A percentile compares a stretch with the other conserved stretches of the same genome.
Evolutionary conservation across 2,888 invertebrate genomes (phyloP).

Genomic region (Cheilosia grossa): DNA sequence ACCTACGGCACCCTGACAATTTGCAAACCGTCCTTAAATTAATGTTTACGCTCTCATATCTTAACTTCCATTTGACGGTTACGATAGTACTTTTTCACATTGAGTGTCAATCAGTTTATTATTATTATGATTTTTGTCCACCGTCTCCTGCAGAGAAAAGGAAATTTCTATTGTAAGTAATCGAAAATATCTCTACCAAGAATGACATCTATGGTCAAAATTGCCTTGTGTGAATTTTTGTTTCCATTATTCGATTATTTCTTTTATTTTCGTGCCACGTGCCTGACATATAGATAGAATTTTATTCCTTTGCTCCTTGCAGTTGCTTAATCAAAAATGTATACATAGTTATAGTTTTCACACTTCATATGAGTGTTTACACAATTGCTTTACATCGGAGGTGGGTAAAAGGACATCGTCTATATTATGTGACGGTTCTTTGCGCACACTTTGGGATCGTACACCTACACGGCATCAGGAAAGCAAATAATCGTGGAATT

Average conservation of each 20-base stretch:
- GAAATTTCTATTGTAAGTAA: background rate
- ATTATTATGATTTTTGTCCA: too few relatives aligned
- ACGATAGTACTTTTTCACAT: too few relatives aligned
- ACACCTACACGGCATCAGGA: background rate
- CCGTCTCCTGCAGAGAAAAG: too few relatives aligned
- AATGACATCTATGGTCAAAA: constrained; percentile 6
- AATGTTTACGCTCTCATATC: too few relatives aligned
- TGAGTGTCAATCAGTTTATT: too few relatives aligned
- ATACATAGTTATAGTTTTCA: constrained; percentile 19
- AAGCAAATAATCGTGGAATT: constrained; percentile 1
- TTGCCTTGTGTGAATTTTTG: background rate
- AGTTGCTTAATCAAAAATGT: constrained; percentile 34
- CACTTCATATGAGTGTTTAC: constrained; percentile 22
- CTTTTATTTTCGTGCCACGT: constrained; percentile 20
- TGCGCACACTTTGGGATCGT: background rate
- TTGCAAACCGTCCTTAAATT: too few relatives aligned
- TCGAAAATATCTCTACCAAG: background rate
- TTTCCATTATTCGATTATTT: constrained; percentile 20
- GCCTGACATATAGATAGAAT: background rate
- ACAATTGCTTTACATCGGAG: background rate
- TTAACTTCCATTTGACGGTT: too few relatives aligned
- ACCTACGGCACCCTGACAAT: too few relatives aligned
- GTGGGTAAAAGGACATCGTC: background rate
- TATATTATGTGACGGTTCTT: background rate
- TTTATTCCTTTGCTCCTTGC: background rate